These are phyloP conservation scores for Lasioglossum baleicum DNA, from an alignment of 1,140 invertebrate genomes.

Conservation along the genomic window DNA sequence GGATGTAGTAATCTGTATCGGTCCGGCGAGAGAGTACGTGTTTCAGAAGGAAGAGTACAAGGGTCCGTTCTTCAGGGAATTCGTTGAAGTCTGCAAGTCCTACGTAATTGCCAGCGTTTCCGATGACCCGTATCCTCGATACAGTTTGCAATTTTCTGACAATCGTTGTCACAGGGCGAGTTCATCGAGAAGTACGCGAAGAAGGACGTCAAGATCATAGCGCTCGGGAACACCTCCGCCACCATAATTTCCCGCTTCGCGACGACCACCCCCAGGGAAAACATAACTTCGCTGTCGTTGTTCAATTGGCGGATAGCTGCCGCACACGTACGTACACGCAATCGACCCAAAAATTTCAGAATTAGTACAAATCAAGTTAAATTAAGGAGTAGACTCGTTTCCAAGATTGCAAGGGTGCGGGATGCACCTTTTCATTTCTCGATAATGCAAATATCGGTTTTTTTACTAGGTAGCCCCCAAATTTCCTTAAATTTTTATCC, in stretches of 20 bases:
- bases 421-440: too few species aligned
- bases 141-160: too few species aligned
- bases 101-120: constrained; percentile 19
- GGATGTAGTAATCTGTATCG: constrained; percentile 51
- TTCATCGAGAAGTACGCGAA: constrained; percentile 51
- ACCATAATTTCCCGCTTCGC: constrained; percentile 45
- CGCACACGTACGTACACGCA: constrained; percentile 19
- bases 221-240: constrained; percentile 37
- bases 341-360: too few species aligned
- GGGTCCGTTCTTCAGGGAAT: constrained; percentile 47
- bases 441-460: too few species aligned
- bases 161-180: constrained; percentile 28
- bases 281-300: constrained; percentile 46
- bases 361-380: too few species aligned
- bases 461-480: too few species aligned
- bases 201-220: constrained; percentile 48
- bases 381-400: too few species aligned
- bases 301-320: constrained; percentile 27
- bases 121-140: neutral
- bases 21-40: constrained; percentile 45
- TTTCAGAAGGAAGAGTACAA: constrained; percentile 14
- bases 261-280: constrained; percentile 39
- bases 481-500: too few species aligned
- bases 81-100: constrained; percentile 21
- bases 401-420: too few species aligned